Evolutionary conservation across 2,113 vertebrate species (phyloP), one percentile per base, ranked within the genome.

Genomic region (Romanogobio albipinnatus): DNA sequence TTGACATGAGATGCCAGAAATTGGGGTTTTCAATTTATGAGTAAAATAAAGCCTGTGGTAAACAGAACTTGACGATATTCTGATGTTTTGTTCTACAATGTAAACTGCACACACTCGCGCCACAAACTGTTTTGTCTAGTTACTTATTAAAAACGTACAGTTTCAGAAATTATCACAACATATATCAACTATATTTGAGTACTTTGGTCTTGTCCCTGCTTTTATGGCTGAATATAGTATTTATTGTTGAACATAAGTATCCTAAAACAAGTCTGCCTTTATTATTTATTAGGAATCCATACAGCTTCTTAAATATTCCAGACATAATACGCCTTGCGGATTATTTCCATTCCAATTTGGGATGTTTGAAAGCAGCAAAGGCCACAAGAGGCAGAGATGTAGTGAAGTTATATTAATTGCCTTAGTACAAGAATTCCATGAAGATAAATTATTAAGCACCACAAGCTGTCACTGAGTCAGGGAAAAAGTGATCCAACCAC

Each of bases 401-500:
- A 68, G 19, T 62, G 3, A 26, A 62, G 59, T 87, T 83, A 73
- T 82, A 89, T 91, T 86, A 89, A 89, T 84, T 78, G 85, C 88
- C 91, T 93, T 71, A 90, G 90, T 90, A 92, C 92, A 94, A 92
- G 59, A 90, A 89, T 93, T 94, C 92, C 89, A 36, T 88, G 90
- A 89, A 94, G 94, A 95, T 96, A 95, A 97, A 94, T 95, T 96
- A 96, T 95, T 96, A 95, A 93, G 93, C 92, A 94, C 94, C 43
- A 66, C 3, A 3, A 82, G 66, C 56, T 95, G 93, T 94, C 95
- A 93, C 87, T 95, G 94, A 93, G 94, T 95, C 94, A 93, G 91
- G 94, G 93, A 96, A 96, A 96, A 95, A 93, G 91, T 97, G 95
- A 97, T 96, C 94, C 92, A 94, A 94, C 94, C 95, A 89, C 94